Evolutionary conservation across 2,888 invertebrate species (phyloP).

Genomic region (Emmelina monodactyla): DNA sequence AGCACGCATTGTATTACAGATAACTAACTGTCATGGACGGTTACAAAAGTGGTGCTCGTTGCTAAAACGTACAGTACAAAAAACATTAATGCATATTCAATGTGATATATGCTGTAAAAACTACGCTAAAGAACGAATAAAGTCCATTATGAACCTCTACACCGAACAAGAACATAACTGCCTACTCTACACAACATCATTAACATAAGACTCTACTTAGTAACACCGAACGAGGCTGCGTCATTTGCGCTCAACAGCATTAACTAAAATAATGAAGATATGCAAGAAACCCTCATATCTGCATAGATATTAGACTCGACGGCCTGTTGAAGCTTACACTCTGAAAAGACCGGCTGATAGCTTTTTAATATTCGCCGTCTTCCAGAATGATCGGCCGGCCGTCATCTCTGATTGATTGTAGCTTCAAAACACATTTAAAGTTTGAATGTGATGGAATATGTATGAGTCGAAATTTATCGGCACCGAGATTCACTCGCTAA

Average conservation of each 20-base stretch:
- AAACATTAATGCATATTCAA: no score
- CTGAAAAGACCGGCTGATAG: constrained; percentile 24
- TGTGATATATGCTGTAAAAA: no score
- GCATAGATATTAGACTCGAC: not conserved
- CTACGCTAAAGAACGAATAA: constrained; percentile 4
- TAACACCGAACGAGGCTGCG: constrained; percentile 17
- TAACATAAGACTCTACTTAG: constrained; percentile 20
- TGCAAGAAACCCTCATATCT: not conserved
- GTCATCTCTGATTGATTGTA: constrained; percentile 30
- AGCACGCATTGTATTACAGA: constrained; percentile 3
- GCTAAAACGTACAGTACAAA: no score
- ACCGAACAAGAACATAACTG: constrained; percentile 29
- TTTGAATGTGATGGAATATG: constrained; percentile 2
- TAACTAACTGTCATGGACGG: not conserved
- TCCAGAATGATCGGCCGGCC: constrained; percentile 14
- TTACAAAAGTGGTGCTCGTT: no score
- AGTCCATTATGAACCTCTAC: constrained; percentile 29
- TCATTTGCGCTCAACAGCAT: constrained; percentile 19
- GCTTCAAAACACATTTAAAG: constrained; percentile 6
- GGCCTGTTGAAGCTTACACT: not conserved
- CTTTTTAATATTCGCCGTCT: constrained; percentile 27
- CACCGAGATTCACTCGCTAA: no score
- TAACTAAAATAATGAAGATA: not conserved
- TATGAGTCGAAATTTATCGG: no score
- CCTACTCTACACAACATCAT: constrained; percentile 37